Base-by-base conservation (phyloP, 2,797 vertebrate species). In the Bradypus variegatus region DNA sequence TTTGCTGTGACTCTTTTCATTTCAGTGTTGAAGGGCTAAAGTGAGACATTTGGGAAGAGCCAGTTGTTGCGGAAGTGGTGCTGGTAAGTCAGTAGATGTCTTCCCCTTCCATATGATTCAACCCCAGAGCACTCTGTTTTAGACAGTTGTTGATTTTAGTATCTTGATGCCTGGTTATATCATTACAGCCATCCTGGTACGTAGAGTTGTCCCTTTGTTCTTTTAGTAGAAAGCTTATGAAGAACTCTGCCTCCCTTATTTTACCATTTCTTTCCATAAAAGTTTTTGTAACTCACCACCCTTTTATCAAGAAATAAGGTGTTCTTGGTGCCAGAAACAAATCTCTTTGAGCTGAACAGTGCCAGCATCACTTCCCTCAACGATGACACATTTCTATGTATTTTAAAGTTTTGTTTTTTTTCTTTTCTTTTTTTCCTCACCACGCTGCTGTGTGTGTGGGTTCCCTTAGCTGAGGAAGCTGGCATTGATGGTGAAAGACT, bases 401-500 rank as follows among this genome's bases (percentile, higher is more conserved):
- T 95, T 89, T 88, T 73, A 62, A 90, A 80, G n/a, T 86, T n/a
- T 48, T n/a, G n/a, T 86, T n/a, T 21, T 60, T 67, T 77, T 72
- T 25, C 16, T 45, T 89, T n/a, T 48, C 16, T 60, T n/a, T 41
- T 31, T 27, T 21, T 72, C 36, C 38, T 25, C 19, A 3, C 76
- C 45, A 38, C 12, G 38, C 78, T 83, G 65, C 93, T 86, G 48
- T 33, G 87, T 41, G 3, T 86, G 88, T 81, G 94, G 80, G 86
- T 80, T 94, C 81, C 89, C 5, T 45, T 60, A 29, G 73, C 84
- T 89, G 45, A 79, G 50, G 93, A 85, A 84, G 27, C 91, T 94
- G 86, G 77, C 86, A 75, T 85, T 80, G 76, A 45, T 91, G 86
- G 91, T 95, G 94, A 93, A 96, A 95, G 86, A 87, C 94, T 92